Percentiles rank a stretch among this genome's conserved stretches.
Evolutionary conservation across 2,113 vertebrate genomes (phyloP).

Genomic region (Pomatostomus ruficeps): DNA sequence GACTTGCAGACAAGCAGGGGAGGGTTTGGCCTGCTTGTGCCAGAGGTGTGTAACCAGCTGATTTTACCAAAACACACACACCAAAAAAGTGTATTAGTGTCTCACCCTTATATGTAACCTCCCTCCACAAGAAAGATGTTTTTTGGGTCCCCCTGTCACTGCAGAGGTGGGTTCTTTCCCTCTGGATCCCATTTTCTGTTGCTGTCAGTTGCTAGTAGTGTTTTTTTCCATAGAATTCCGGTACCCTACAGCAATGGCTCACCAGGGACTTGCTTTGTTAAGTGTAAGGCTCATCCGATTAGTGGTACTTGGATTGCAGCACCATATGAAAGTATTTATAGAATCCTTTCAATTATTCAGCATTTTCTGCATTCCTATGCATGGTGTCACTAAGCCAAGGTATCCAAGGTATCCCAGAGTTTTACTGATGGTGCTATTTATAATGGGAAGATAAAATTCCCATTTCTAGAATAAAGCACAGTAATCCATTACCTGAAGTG

Average conservation of each 20-base stretch:
- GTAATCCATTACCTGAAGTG: not conserved
- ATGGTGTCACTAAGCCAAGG: not conserved
- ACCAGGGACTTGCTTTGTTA: not conserved
- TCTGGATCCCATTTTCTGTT: not conserved
- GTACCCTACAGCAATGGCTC: not conserved
- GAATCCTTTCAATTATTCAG: not conserved
- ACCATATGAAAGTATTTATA: conserved; percentile 1
- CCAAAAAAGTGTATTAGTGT: not conserved
- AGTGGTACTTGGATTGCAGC: not conserved
- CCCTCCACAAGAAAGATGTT: not conserved
- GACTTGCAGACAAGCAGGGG: not conserved
- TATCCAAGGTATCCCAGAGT: not conserved
- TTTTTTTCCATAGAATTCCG: not conserved
- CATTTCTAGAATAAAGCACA: not conserved
- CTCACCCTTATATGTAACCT: not conserved
- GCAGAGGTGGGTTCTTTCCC: not conserved
- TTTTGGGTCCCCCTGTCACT: not conserved
- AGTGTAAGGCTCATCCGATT: not conserved
- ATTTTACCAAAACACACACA: not conserved
- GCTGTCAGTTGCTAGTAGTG: not conserved
- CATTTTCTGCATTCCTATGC: not conserved
- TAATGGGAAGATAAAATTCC: not conserved
- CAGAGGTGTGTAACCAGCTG: not conserved
- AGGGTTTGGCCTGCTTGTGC: not conserved
- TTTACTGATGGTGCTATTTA: not conserved